Evolutionary conservation across 2,113 vertebrate species (phyloP).

Genomic region (Larimichthys polyactis): DNA sequence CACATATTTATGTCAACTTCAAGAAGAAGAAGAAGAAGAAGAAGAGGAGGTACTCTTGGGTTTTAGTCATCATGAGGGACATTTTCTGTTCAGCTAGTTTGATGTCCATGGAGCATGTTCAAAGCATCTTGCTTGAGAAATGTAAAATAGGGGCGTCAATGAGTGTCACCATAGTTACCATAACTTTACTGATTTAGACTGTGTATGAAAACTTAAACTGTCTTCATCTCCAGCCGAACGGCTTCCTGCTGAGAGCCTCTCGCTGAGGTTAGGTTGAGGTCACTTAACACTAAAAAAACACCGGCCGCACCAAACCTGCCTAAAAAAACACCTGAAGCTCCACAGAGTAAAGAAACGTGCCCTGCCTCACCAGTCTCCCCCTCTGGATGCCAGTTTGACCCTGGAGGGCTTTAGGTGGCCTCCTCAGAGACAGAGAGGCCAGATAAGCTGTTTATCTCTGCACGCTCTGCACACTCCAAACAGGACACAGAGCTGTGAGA

Average conservation of each 20-base stretch:
- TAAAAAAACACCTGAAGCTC: constrained; percentile 47
- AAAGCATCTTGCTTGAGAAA: neutral
- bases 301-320: constrained; percentile 43
- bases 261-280: constrained; percentile 46
- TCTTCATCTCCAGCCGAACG: neutral
- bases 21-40: neutral
- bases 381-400: constrained; percentile 28
- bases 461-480: constrained; percentile 48
- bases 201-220: constrained; percentile 6
- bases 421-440: constrained; percentile 13
- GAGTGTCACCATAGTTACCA: neutral
- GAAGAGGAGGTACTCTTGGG: constrained; percentile 4
- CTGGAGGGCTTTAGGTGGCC: constrained; percentile 12
- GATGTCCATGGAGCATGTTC: neutral
- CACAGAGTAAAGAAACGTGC: constrained; percentile 47
- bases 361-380: constrained; percentile 9
- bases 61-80: constrained; percentile 5
- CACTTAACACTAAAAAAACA: constrained; percentile 48
- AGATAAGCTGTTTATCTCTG: constrained; percentile 60
- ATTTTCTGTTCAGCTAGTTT: neutral
- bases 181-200: neutral
- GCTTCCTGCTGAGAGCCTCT: constrained; percentile 38
- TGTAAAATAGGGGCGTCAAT: neutral
- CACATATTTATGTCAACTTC: constrained; percentile 67
- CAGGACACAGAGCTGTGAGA: constrained; percentile 22